Evolutionary conservation across 1,140 invertebrate species (phyloP), one percentile per base, ranked within the genome.

Genomic region (Hyphantria cunea): DNA sequence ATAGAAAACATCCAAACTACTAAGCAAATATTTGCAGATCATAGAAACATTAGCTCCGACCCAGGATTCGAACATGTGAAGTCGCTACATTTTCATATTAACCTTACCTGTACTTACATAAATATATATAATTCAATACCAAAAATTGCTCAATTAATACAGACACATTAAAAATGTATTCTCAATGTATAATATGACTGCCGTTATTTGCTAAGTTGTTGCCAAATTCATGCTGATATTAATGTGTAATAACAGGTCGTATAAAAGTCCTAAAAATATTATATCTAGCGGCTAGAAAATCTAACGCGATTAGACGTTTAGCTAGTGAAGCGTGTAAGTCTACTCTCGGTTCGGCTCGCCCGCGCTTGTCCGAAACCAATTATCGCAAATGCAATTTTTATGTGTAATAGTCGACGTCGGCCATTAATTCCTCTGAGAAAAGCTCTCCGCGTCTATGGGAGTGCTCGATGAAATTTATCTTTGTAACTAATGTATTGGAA

Each of bases 331-430:
- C 32, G 53, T 62, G 53, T 68, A 68, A 62, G 53, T 59, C 45
- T 60, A 33, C 50, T 47, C 39, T 62, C 55, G 37, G 55, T 42
- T 70, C 49, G 53, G 59, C 25, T 68, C 68, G 70, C 52, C 65
- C 5, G 17, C 17, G 5, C 17, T 25, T 54, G 68, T 64, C 64
- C 59, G 66, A 82, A 84, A 82, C 69, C 83, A 84, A 86, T 86
- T 86, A 86, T 74, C 60, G 68, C 72, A 78, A 83, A 81, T 76
- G 78, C 69, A 80, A 76, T 81, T 80, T 84, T 84, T 84, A 86
- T 84, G 79, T 74, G 72, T 64, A 48, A 64, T 65, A 65, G 67
- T 66, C 60, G 39, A 44, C 54, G 47, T 48, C 70, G 67, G 42
- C 76, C 74, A 73, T 78, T 76, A 78, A 76, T 72, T 64, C 68